phyloP scores from a whole-genome alignment of 2,888 invertebrate genomes.

The Orchesella flavescens region DNA sequence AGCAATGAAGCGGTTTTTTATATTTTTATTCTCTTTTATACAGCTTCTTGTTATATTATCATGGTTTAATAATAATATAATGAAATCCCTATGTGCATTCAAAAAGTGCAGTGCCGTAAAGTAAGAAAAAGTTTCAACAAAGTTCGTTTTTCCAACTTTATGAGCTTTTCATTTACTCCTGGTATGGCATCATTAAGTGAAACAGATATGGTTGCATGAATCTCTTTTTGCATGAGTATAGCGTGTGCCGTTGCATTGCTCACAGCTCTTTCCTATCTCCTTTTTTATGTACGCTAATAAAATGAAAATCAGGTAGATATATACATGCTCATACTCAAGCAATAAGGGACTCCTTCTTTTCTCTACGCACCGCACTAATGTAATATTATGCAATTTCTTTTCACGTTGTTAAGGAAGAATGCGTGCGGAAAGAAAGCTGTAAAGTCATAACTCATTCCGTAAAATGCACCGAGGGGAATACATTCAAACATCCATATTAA shows the following conservation, averaged over 20 bases:
- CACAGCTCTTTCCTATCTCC: constrained; percentile 8
- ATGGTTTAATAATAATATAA: not conserved
- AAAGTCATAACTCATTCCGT: constrained; percentile 62
- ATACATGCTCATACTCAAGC: constrained; percentile 30
- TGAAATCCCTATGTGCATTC: not conserved
- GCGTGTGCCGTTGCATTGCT: not conserved
- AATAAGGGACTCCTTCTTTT: constrained; percentile 1
- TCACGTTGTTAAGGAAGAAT: constrained; percentile 61
- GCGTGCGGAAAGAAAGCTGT: constrained; percentile 62
- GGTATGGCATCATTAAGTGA: constrained; percentile 53
- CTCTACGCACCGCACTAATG: not conserved
- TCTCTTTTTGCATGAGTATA: not conserved
- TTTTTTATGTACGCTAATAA: constrained; percentile 11
- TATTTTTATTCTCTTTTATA: not conserved
- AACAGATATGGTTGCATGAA: constrained; percentile 45
- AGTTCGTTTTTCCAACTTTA: constrained; percentile 30
- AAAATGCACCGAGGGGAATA: constrained; percentile 61
- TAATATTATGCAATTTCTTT: constrained; percentile 60
- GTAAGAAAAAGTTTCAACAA: constrained; percentile 22
- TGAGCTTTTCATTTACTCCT: constrained; percentile 52
- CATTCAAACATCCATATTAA: constrained; percentile 14
- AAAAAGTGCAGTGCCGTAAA: constrained; percentile 16
- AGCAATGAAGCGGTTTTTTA: constrained; percentile 38
- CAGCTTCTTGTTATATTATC: constrained; percentile 4
- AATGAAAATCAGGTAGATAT: constrained; percentile 29